phyloP scores from a whole-genome alignment of 2,888 invertebrate species.

The Allolobophora icterica region DNA sequence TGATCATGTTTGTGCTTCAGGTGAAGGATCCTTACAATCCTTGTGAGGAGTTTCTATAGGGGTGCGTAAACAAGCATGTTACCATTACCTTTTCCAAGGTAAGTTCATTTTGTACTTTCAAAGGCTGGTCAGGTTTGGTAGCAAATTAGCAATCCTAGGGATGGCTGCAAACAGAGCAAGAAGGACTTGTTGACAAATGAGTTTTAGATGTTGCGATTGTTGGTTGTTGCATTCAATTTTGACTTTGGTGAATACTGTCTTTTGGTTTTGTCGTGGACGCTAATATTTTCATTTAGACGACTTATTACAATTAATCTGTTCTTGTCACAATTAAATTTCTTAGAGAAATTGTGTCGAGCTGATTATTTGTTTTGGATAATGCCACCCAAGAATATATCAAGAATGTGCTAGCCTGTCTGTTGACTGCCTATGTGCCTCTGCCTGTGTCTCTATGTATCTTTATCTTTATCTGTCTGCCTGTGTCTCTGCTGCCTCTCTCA shows the following conservation, averaged over 20 bases:
- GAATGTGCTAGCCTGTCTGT: no score
- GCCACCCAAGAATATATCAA: no score
- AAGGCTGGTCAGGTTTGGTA: not conserved
- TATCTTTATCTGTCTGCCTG: no score
- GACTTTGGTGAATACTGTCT: not conserved
- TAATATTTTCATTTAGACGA: not conserved
- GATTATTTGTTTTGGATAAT: not conserved
- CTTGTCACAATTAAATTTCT: conserved; percentile 14
- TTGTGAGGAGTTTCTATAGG: not conserved
- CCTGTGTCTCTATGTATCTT: no score
- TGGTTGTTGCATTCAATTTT: not conserved
- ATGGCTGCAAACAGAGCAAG: not conserved
- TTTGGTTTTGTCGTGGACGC: not conserved
- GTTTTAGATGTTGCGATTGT: not conserved
- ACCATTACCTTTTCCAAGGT: not conserved
- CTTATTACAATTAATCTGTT: not conserved
- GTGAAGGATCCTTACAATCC: not conserved
- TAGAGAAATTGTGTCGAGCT: not conserved
- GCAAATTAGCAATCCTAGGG: not conserved
- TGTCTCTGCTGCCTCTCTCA: no score
- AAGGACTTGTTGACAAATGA: no score
- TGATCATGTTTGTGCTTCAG: not conserved
- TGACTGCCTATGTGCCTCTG: no score
- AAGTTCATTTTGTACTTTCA: not conserved
- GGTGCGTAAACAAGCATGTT: not conserved